phyloP scores from a whole-genome alignment of 2,797 vertebrate species.

The Pelochelys cantorii region DNA sequence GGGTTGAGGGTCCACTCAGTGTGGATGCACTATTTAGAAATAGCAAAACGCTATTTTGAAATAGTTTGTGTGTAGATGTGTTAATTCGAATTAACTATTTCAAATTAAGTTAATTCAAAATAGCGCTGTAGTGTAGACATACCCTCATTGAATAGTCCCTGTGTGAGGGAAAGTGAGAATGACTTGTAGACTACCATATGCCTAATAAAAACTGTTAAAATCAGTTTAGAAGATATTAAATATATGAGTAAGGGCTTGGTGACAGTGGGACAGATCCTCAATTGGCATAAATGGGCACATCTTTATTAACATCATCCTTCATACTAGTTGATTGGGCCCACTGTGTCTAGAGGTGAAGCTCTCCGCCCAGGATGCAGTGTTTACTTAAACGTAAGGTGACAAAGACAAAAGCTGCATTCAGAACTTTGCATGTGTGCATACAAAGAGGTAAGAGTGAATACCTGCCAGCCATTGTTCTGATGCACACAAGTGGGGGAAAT shows the following conservation, averaged over 20 bases:
- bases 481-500: fast-evolving
- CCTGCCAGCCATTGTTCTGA: fast-evolving
- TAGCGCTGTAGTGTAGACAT: too few relatives aligned
- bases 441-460: fast-evolving
- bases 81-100: too few relatives aligned
- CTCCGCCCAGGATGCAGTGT: fast-evolving
- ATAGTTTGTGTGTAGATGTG: too few relatives aligned
- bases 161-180: fast-evolving
- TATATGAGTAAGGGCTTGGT: fast-evolving
- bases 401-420: fast-evolving
- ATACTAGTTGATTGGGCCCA: not conserved
- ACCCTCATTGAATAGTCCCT: too few relatives aligned
- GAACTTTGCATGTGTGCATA: fast-evolving
- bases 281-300: fast-evolving
- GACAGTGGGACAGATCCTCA: not conserved
- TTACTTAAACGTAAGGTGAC: fast-evolving
- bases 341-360: fast-evolving
- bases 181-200: fast-evolving
- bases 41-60: too few relatives aligned
- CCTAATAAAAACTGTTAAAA: not conserved
- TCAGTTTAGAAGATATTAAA: fast-evolving
- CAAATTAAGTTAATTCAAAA: too few relatives aligned
- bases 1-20: too few relatives aligned
- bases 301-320: fast-evolving
- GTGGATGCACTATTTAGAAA: too few relatives aligned